phyloP scores from a whole-genome alignment of 2,113 vertebrate species.

The Canis aureus region DNA sequence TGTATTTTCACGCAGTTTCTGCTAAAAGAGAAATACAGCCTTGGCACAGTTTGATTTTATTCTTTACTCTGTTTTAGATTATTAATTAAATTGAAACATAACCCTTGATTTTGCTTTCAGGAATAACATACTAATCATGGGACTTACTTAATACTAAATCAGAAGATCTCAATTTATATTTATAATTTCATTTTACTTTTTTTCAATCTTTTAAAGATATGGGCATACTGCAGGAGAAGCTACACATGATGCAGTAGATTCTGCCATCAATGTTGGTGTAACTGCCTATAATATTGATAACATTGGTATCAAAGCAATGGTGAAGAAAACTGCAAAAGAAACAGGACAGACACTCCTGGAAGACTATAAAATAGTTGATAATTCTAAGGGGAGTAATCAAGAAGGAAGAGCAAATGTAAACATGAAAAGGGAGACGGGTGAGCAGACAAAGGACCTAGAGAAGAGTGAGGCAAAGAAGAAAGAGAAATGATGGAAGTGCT shows the following conservation, averaged over 20 bases:
- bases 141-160: not conserved
- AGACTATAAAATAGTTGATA: conserved; percentile 93
- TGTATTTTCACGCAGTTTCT: not conserved
- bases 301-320: conserved; percentile 96
- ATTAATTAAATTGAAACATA: conserved; percentile 31
- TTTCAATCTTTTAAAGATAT: conserved; percentile 89
- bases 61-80: not conserved
- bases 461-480: conserved; percentile 74
- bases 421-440: conserved; percentile 63
- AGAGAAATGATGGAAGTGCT: conserved; percentile 77
- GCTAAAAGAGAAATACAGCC: not conserved
- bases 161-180: not conserved
- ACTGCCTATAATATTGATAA: conserved; percentile 97
- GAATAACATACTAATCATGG: not conserved
- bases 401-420: conserved; percentile 67
- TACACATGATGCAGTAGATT: conserved; percentile 95
- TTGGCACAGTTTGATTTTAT: conserved; percentile 18
- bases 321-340: conserved; percentile 96
- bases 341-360: conserved; percentile 94
- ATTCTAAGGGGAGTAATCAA: conserved; percentile 69
- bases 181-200: not conserved
- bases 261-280: conserved; percentile 96
- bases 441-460: conserved; percentile 71
- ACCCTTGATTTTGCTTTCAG: conserved; percentile 6
- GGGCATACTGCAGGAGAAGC: conserved; percentile 95